phyloP scores from a whole-genome alignment of 2,113 vertebrate genomes.

The Butorides virescens region DNA sequence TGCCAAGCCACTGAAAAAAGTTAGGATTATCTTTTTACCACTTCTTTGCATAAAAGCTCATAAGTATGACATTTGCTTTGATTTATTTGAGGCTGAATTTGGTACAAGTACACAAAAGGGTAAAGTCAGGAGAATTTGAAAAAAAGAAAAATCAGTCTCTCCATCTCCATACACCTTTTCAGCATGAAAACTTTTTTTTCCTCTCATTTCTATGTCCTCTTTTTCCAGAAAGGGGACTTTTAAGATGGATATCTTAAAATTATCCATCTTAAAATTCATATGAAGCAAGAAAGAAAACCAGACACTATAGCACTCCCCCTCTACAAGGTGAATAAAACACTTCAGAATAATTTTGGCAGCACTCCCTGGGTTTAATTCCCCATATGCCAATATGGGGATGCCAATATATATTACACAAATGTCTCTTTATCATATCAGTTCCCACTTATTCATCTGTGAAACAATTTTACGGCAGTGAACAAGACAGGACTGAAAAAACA shows the following conservation, averaged over 20 bases:
- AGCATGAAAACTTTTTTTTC: background rate
- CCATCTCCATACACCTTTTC: background rate
- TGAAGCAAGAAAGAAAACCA: background rate
- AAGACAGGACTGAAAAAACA: background rate
- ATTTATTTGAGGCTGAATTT: background rate
- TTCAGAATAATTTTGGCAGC: background rate
- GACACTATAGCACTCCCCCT: background rate
- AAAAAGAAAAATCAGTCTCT: background rate
- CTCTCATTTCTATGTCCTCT: background rate
- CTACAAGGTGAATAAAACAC: background rate
- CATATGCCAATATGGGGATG: background rate
- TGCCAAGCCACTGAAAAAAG: background rate
- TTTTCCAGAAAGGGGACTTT: background rate
- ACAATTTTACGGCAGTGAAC: background rate
- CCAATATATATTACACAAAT: background rate
- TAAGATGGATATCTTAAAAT: background rate
- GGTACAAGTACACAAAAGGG: background rate
- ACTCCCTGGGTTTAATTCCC: background rate
- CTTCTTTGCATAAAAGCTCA: background rate
- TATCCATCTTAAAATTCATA: background rate
- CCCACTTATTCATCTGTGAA: background rate
- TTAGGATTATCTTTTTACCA: background rate
- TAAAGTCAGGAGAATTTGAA: background rate
- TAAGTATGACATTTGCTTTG: background rate
- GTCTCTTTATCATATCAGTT: background rate